A percentile compares a stretch with the other conserved stretches of the same genome.
Conservation (phyloP, 2,797 vertebrate species). For the Ciconia nigra region DNA sequence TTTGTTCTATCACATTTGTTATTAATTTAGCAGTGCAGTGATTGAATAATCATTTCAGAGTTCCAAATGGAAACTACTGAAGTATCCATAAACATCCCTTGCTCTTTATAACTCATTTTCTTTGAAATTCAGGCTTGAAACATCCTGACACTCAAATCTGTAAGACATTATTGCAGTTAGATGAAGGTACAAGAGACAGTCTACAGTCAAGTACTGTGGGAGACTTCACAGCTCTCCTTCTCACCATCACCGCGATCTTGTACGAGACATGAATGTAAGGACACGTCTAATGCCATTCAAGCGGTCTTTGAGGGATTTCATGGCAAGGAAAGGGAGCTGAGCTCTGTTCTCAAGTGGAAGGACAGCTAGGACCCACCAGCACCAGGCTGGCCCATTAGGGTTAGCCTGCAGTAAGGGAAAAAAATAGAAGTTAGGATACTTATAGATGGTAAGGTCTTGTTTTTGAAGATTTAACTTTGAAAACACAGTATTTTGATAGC, state of each 20-base stretch:
- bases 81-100: conserved; percentile 60
- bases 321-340: conserved; percentile 82
- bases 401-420: conserved; percentile 66
- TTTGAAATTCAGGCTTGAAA: conserved; percentile 24
- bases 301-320: conserved; percentile 79
- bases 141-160: conserved; percentile 34
- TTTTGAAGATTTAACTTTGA: neutral
- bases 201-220: conserved; percentile 14
- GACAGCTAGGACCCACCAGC: conserved; percentile 84
- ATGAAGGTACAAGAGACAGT: conserved; percentile 56
- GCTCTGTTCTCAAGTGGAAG: conserved; percentile 81
- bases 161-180: conserved; percentile 74
- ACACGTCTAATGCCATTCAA: conserved; percentile 78
- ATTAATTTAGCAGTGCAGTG: conserved; percentile 64
- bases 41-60: conserved; percentile 60
- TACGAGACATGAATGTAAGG: conserved; percentile 76
- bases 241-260: conserved; percentile 57
- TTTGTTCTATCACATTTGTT: conserved; percentile 65
- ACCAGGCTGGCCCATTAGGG: conserved; percentile 82
- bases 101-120: conserved; percentile 38
- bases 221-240: neutral
- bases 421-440: neutral
- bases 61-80: conserved; percentile 27
- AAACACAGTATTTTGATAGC: neutral
- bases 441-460: neutral